Percentiles rank a stretch among this genome's conserved stretches.
These are phyloP conservation scores for Meganola albula DNA, from an alignment of 2,888 invertebrate species.

Conservation along the genomic window DNA sequence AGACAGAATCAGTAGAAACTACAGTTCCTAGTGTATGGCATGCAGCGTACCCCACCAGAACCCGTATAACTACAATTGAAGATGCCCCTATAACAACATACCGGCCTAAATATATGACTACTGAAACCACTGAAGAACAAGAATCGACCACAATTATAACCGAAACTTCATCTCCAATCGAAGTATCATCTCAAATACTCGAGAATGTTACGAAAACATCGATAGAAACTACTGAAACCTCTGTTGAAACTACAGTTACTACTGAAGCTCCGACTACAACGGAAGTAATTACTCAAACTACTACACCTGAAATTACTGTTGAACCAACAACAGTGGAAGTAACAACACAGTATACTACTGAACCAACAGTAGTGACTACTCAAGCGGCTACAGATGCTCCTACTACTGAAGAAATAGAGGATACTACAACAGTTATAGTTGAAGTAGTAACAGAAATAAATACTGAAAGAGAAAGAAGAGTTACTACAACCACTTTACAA, in stretches of 20 bases:
- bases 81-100: slow-evolving; percentile 62
- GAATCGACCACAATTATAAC: slow-evolving; percentile 46
- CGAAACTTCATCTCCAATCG: slow-evolving; percentile 48
- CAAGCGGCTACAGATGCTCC: slow-evolving; percentile 23
- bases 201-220: slow-evolving; percentile 34
- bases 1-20: slow-evolving; percentile 18
- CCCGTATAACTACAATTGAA: slow-evolving; percentile 41
- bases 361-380: slow-evolving; percentile 19
- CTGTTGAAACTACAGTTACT: slow-evolving; percentile 9
- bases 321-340: slow-evolving; percentile 12
- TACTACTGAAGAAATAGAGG: slow-evolving; percentile 25
- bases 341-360: slow-evolving; percentile 21
- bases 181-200: slow-evolving; percentile 52
- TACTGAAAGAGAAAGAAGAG: slow-evolving; percentile 42
- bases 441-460: slow-evolving; percentile 54
- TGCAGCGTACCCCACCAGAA: slow-evolving; percentile 48
- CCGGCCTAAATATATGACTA: slow-evolving; percentile 54
- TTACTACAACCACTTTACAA: slow-evolving; percentile 30
- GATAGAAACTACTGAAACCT: slow-evolving; percentile 27
- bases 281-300: slow-evolving; percentile 1
- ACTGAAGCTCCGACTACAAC: slow-evolving; percentile 8
- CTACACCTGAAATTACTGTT: slow-evolving; percentile 8
- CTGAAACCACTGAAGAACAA: slow-evolving; percentile 36
- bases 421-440: slow-evolving; percentile 47
- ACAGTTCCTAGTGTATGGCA: slow-evolving; percentile 48